Base-by-base conservation (phyloP, 2,113 vertebrate genomes). In the Entomyzon cyanotis region DNA sequence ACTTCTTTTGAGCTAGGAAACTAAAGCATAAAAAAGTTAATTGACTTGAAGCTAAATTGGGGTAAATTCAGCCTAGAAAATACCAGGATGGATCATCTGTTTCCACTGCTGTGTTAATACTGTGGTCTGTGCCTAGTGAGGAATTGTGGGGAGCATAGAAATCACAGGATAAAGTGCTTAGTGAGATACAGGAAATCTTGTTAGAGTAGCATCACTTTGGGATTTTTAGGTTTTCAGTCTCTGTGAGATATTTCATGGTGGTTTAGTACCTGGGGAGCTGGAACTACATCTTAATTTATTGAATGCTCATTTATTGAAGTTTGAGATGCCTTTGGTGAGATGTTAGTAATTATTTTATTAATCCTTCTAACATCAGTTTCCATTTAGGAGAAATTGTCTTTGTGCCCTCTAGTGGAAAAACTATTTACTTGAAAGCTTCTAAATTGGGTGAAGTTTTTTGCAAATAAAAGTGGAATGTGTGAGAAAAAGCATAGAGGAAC, bases 401-500 rank as follows among this genome's bases (percentile, higher is more conserved):
- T 96, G 76, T 97, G 96, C 95, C 95, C 95, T 91, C 96, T 97
- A 90, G 96, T 97, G 96, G 95, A 93, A 96, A 89, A 94, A 53
- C 27, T 39, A 35, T 59, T 96, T 89, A 84, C 58, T 28, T 55
- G 56, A 89, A 69, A 28, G 10, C 24, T 92, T 75, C 52, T 35
- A 64, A 53, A 60, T 1, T 84, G 49, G 25, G n/a, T 39, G 30
- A 93, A 80, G 2, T 53, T 91, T n/a, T n/a, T 76, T 82, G 21
- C 24, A 67, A 31, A 90, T 27, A 41, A 33, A 55, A 7, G 46
- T n/a, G 16, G 31, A 58, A 87, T 42, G 10, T 76, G 56, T n/a
- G 69, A 76, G 44, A 63, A 65, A 71, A 76, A 63, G 4, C 9
- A 10, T 0, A 31, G 50, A 94, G 64, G 33, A 92, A 37, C 21